phyloP scores from a whole-genome alignment of 2,113 vertebrate genomes.

The Microtus pennsylvanicus region DNA sequence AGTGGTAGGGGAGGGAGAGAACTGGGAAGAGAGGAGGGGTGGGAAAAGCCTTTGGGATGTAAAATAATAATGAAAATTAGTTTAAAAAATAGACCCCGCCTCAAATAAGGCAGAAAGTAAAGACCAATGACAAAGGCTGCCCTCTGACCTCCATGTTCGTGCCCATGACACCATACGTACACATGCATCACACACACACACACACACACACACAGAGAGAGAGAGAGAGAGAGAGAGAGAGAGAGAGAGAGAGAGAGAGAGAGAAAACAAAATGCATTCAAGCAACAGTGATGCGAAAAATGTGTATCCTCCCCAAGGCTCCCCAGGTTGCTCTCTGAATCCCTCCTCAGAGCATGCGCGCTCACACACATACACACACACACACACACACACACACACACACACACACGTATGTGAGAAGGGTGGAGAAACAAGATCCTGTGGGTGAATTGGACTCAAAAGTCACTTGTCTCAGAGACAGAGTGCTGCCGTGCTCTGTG shows the following conservation, averaged over 20 bases:
- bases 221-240: no score
- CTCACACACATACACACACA: fast-evolving
- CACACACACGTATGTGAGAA: no score
- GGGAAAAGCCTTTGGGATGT: not conserved
- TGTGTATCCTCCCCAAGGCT: fast-evolving
- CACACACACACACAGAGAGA: no score
- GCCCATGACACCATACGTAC: not conserved
- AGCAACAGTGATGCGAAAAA: not conserved
- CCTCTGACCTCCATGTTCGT: no score
- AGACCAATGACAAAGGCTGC: not conserved
- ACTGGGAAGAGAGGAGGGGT: not conserved
- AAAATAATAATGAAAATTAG: not conserved
- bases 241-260: not conserved
- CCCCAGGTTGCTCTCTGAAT: no score
- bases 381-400: no score
- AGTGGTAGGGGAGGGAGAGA: not conserved
- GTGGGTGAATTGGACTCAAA: not conserved
- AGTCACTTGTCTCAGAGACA: not conserved
- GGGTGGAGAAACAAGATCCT: not conserved
- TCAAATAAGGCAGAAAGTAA: not conserved
- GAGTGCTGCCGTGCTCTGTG: no score
- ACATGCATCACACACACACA: no score
- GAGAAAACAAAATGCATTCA: not conserved
- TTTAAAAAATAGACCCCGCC: not conserved
- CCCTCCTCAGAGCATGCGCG: not conserved